Evolutionary conservation across 2,888 invertebrate species (phyloP).

Genomic region (Rhyacophila evoluta): DNA sequence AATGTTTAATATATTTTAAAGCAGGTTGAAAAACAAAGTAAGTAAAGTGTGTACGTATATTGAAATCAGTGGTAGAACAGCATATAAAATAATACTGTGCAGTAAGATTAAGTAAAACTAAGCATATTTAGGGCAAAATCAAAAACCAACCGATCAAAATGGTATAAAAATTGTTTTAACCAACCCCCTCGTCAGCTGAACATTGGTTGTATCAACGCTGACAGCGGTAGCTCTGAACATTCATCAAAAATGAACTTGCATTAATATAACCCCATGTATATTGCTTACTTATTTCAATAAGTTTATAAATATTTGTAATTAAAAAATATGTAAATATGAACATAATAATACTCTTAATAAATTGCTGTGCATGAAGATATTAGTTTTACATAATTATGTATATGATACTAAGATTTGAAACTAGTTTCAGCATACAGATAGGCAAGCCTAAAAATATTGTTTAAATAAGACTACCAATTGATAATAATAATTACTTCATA

Average conservation of each 20-base stretch:
- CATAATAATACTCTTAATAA: background rate
- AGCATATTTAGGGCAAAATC: background rate
- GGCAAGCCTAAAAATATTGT: too few species aligned
- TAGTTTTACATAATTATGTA: too few species aligned
- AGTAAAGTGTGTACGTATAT: too few species aligned
- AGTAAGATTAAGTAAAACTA: slow-evolving; percentile 28
- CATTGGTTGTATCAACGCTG: slow-evolving; percentile 41
- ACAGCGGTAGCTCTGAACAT: slow-evolving; percentile 42
- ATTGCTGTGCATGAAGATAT: background rate
- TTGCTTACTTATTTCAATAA: background rate
- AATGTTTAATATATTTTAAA: too few species aligned
- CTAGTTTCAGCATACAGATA: too few species aligned
- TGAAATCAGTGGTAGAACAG: too few species aligned
- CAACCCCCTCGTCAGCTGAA: slow-evolving; percentile 48
- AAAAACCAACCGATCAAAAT: slow-evolving; percentile 27
- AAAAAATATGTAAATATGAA: background rate
- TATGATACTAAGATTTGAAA: too few species aligned
- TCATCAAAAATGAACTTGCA: slow-evolving; percentile 23
- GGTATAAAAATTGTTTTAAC: slow-evolving; percentile 39
- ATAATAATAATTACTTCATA: too few species aligned
- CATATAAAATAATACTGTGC: background rate
- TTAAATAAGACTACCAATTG: too few species aligned
- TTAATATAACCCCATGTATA: background rate
- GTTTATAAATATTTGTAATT: background rate
- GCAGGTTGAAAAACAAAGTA: too few species aligned